Base-by-base conservation (phyloP, 2,113 vertebrate genomes). In the Probosciger aterrimus region DNA sequence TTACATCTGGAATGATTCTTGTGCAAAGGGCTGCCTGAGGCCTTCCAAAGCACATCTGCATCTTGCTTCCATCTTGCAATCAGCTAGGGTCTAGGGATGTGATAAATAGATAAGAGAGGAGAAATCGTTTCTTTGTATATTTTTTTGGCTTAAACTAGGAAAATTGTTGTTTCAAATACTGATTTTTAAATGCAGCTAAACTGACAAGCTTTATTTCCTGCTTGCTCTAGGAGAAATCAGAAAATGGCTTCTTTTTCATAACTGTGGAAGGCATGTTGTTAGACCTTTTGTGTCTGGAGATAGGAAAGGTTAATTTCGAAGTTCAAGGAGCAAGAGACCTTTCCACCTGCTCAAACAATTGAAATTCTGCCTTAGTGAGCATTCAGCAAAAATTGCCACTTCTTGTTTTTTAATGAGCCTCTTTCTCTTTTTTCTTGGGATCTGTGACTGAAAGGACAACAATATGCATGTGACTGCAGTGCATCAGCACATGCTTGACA, bases 271-370 rank as follows among this genome's bases (percentile, higher is more conserved):
- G 35, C 14, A 22, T 11, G 5, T 44, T 47, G 11, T 88, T 63
- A 78, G 37, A 88, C 73, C 20, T 75, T 86, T 60, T 94, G 43
- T 68, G 18, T 78, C 71, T 84, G 64, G 37, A 88, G 73, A 74
- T 43, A 71, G 50, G 22, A 88, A 43, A 90, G 70, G 82, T 86
- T 96, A 88, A 94, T 90, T 93, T 74, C 43, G 31, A 53, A 79
- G 82, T 94, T 92, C 59, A 91, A 62, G 87, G 70, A 80, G 75
- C 65, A 69, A 63, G 46, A 92, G 84, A 85, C 87, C 75, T 90
- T 88, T 95, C 67, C 68, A 93, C 53, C 49, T 93, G 92, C 82
- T 83, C 75, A 80, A 53, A 90, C 75, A 83, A 70, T 79, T 80
- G 70, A 74, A 94, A 71, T 92, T 75, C 44, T 91, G 57, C n/a